phyloP scores from a whole-genome alignment of 2,888 invertebrate species.

The Drosophila emarginata region DNA sequence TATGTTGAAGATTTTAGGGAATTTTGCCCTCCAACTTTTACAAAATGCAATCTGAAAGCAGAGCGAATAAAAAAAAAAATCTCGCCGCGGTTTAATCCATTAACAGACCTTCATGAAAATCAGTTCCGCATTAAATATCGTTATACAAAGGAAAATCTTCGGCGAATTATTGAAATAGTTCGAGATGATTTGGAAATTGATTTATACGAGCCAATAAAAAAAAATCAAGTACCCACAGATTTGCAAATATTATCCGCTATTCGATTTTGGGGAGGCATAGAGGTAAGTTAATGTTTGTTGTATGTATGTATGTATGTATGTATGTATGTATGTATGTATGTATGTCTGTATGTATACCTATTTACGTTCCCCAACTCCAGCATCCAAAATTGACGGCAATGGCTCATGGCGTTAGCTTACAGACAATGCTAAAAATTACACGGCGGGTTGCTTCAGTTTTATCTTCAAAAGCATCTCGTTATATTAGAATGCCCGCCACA shows the following conservation, averaged over 20 bases:
- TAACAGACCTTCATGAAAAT: conserved; percentile 67
- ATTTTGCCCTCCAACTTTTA: conserved; percentile 21
- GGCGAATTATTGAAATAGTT: conserved; percentile 72
- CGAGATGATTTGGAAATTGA: conserved; percentile 75
- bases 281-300: conserved; percentile 49
- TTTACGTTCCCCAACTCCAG: conserved; percentile 37
- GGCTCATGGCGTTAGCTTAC: conserved; percentile 64
- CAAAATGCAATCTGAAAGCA: conserved; percentile 1
- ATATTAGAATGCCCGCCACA: conserved; percentile 79
- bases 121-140: conserved; percentile 72
- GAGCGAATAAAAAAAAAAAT: conserved; percentile 10
- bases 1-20: conserved; percentile 46
- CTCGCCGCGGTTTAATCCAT: conserved; percentile 61
- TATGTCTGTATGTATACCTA: conserved; percentile 15
- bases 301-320: neutral
- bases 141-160: conserved; percentile 74
- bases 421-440: conserved; percentile 73
- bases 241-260: conserved; percentile 74
- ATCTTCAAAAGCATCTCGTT: conserved; percentile 75
- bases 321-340: neutral
- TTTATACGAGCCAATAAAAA: conserved; percentile 54
- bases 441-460: conserved; percentile 72
- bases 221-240: conserved; percentile 75
- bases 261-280: conserved; percentile 72
- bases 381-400: conserved; percentile 70